These are phyloP conservation scores for Loris lydekkerianus DNA, from an alignment of 2,797 vertebrate species.

Conservation along the genomic window DNA sequence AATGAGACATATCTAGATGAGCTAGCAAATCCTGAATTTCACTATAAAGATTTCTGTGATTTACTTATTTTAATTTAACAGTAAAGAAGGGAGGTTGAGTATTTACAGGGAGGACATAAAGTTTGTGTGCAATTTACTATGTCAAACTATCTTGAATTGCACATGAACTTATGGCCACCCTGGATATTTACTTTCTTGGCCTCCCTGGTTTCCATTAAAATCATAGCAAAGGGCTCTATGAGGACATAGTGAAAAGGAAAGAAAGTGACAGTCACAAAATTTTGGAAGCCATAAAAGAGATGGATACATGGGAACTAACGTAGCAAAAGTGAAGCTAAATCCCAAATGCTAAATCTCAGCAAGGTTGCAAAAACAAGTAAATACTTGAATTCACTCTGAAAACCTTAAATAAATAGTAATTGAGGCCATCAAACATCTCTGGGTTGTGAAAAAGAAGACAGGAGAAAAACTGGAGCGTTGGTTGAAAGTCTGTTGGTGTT, in stretches of 20 bases:
- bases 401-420: background rate
- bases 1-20: background rate
- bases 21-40: constrained; percentile 42
- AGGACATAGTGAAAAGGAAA: background rate
- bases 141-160: too few relatives aligned
- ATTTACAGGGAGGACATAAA: background rate
- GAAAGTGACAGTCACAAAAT: background rate
- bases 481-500: background rate
- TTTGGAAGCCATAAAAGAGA: background rate
- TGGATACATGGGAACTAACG: background rate
- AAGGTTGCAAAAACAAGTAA: background rate
- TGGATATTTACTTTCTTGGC: background rate
- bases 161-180: too few relatives aligned
- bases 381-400: constrained; percentile 18
- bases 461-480: background rate
- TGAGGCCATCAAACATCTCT: background rate
- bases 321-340: background rate
- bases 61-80: background rate
- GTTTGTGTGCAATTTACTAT: too few relatives aligned
- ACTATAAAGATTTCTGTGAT: background rate
- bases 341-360: background rate
- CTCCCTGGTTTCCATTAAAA: background rate
- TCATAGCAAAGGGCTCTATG: background rate
- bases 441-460: background rate
- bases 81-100: background rate